A percentile compares a stretch with the other conserved stretches of the same genome.
These are phyloP conservation scores for Ramazzottius varieornatus DNA, from an alignment of 2,888 invertebrate genomes.

Conservation along the genomic window DNA sequence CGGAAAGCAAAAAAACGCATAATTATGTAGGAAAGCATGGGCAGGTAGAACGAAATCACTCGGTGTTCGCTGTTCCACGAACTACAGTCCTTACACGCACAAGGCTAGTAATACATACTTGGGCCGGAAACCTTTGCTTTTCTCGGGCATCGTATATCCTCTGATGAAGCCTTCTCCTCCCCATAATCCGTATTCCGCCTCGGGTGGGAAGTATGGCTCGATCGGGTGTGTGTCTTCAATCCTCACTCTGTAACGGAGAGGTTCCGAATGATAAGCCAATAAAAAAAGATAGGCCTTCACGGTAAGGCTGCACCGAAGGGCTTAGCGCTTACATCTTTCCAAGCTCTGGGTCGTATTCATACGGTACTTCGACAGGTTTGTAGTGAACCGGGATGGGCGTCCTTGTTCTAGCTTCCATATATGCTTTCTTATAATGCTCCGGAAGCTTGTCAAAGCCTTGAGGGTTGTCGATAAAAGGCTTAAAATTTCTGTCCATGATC, in stretches of 20 bases:
- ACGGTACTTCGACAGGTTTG: neutral
- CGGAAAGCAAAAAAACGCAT: conserved; percentile 21
- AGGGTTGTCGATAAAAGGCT: neutral
- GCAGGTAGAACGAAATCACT: too few relatives aligned
- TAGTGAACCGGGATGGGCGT: neutral
- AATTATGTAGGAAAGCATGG: too few relatives aligned
- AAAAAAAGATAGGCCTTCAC: neutral
- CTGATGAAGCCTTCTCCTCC: conserved; percentile 74
- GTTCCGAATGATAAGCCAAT: neutral
- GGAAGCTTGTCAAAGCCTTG: neutral
- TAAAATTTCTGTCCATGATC: neutral
- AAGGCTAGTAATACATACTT: too few relatives aligned
- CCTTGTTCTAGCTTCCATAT: neutral
- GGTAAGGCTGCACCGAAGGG: neutral
- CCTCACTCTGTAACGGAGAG: conserved; percentile 27
- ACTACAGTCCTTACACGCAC: too few relatives aligned
- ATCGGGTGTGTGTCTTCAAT: conserved; percentile 45
- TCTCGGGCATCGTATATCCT: too few relatives aligned
- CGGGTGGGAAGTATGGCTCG: conserved; percentile 45
- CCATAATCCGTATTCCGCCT: conserved; percentile 65
- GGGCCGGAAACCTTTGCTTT: too few relatives aligned
- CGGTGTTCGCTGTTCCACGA: too few relatives aligned
- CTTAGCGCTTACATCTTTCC: neutral
- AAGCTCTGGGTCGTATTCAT: neutral
- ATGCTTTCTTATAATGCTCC: neutral